Conservation (phyloP, 2,797 vertebrate species). For the Pseudomugil gertrudae region DNA sequence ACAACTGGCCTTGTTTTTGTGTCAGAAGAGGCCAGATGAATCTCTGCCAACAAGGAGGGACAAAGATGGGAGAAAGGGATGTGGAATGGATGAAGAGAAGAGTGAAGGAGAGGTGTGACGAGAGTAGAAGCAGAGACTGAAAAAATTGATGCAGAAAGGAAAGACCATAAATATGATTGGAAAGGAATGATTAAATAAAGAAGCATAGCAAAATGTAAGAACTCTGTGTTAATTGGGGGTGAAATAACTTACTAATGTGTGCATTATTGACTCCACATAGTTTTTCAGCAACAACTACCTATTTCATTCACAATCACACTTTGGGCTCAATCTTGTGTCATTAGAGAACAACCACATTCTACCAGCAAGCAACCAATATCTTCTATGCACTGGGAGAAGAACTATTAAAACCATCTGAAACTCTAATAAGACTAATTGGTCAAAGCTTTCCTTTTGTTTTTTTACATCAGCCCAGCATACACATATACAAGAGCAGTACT, state of each 20-base stretch:
- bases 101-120: constrained; percentile 2
- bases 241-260: neutral
- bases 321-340: neutral
- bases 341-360: neutral
- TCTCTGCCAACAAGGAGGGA: constrained; percentile 53
- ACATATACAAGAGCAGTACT: constrained; percentile 28
- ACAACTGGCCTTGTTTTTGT: constrained; percentile 82
- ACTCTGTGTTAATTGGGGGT: neutral
- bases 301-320: constrained; percentile 15
- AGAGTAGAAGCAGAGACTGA: constrained; percentile 5
- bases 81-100: constrained; percentile 10
- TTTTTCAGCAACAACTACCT: neutral
- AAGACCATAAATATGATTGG: neutral
- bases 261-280: neutral
- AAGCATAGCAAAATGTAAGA: neutral
- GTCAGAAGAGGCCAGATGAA: constrained; percentile 75
- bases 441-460: constrained; percentile 26
- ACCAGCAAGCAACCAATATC: constrained; percentile 11
- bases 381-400: constrained; percentile 6
- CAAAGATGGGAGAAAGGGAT: constrained; percentile 5
- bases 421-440: constrained; percentile 10
- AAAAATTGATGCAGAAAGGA: constrained; percentile 1
- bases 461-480: constrained; percentile 16
- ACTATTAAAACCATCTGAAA: constrained; percentile 28
- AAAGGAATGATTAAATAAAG: neutral